Base-by-base conservation (phyloP, 2,797 vertebrate genomes). In the Pempheris klunzingeri region DNA sequence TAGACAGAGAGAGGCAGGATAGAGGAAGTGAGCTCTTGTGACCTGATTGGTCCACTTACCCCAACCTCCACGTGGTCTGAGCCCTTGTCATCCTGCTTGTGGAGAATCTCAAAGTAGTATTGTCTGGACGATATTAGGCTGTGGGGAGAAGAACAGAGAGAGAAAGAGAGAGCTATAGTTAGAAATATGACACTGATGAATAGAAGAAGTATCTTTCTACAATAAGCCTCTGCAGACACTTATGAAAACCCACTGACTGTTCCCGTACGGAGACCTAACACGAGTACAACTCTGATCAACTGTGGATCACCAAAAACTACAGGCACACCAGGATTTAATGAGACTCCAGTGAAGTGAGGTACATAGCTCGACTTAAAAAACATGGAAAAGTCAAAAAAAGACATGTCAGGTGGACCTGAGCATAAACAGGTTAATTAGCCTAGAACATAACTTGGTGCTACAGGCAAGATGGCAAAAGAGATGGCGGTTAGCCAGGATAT, bases 31-130 rank as follows among this genome's bases (percentile, higher is more conserved):
- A 43, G 43, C 6, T 46, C 13, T 14, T 8, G 14, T 18, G 11
- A 61, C 28, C 2, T 5, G 12, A 20, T 3, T 14, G 13, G 9
- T 75, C 39, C 53, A 96, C 98, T 98, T 93, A 99, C 98, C 41
- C 97, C 98, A 39, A 99, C 97, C 92, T 99, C 98, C 89, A 99
- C 97, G 0, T 99, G 98, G 93, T 99, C 98, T 0, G 98, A 99
- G 64, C 98, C 98, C 18, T 93, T 96, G 94, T 99, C 97, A 0
- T 99, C 97, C 69, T 99, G 98, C 82, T 99, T 99, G 94, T 99
- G 98, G 64, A 99, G 97, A 85, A 99, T 93, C 95, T 99, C 98
- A 0, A 99, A 99, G 95, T 98, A 99, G 93, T 99, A 99, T 18
- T 94, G 95, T 54, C 97, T 95, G 80, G 98, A 98, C 46, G 96